phyloP scores from a whole-genome alignment of 2,888 invertebrate species.

The Carterocephalus palaemon region DNA sequence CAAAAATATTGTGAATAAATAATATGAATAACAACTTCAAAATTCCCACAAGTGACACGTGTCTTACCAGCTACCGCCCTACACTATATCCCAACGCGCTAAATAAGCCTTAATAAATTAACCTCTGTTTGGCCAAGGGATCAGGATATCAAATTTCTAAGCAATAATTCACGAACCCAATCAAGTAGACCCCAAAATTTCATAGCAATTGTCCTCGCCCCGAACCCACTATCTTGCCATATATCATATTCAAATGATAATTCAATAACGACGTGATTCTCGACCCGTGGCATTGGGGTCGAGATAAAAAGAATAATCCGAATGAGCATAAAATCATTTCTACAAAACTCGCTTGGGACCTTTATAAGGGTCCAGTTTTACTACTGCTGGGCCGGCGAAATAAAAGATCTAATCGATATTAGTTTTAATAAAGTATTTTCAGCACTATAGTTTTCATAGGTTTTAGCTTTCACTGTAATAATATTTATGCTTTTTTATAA shows the following conservation, averaged over 20 bases:
- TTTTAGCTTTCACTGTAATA: too few species aligned
- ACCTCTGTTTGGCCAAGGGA: slow-evolving; percentile 21
- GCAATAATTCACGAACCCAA: slow-evolving; percentile 57
- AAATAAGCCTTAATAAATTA: slow-evolving; percentile 22
- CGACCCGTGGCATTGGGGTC: slow-evolving; percentile 52
- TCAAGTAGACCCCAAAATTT: slow-evolving; percentile 63
- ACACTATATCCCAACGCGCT: slow-evolving; percentile 2
- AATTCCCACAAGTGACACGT: slow-evolving; percentile 2
- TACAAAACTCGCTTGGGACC: slow-evolving; percentile 51
- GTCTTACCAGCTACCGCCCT: slow-evolving; percentile 1
- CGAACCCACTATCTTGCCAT: slow-evolving; percentile 56
- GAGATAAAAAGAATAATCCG: slow-evolving; percentile 66
- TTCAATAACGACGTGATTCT: slow-evolving; percentile 71
- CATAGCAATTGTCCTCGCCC: slow-evolving; percentile 62
- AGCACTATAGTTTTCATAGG: too few species aligned
- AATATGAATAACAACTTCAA: too few species aligned
- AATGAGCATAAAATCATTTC: slow-evolving; percentile 68
- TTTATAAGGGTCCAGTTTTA: slow-evolving; percentile 35
- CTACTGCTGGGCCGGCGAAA: background rate
- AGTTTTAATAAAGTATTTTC: too few species aligned
- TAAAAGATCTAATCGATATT: too few species aligned
- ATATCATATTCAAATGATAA: slow-evolving; percentile 76
- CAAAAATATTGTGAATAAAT: too few species aligned
- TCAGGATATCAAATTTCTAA: slow-evolving; percentile 42
- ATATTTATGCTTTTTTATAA: too few species aligned